Percentiles rank a stretch among this genome's conserved stretches.
phyloP scores from a whole-genome alignment of 2,888 invertebrate genomes.

The Drosophila antonietae region DNA sequence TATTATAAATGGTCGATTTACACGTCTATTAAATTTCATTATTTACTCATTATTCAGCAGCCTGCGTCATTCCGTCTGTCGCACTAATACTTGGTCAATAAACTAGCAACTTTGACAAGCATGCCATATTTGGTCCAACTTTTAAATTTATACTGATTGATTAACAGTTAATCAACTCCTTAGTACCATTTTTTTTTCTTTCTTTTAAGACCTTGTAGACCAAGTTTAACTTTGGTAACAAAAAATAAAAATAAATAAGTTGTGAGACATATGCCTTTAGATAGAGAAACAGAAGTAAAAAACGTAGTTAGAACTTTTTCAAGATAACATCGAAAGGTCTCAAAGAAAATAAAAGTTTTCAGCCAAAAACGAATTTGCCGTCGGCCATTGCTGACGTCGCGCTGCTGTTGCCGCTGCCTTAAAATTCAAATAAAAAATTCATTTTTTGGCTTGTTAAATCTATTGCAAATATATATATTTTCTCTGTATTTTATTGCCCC shows the following conservation, averaged over 20 bases:
- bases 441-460: slow-evolving; percentile 72
- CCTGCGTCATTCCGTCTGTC: neutral
- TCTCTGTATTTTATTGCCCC: neutral
- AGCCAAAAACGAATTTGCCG: slow-evolving; percentile 10
- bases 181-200: neutral
- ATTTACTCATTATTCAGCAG: neutral
- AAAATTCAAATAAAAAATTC: slow-evolving; percentile 50
- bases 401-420: slow-evolving; percentile 27
- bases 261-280: slow-evolving; percentile 1
- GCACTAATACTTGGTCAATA: neutral
- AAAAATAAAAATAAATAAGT: slow-evolving; percentile 4
- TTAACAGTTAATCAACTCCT: slow-evolving; percentile 9
- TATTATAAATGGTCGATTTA: neutral
- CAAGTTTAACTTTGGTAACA: neutral
- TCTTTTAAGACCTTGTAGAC: neutral
- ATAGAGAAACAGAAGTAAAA: neutral
- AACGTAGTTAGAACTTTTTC: slow-evolving; percentile 28
- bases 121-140: neutral
- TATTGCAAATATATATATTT: slow-evolving; percentile 65
- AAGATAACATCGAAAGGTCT: slow-evolving; percentile 9
- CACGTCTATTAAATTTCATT: neutral
- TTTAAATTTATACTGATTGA: slow-evolving; percentile 4
- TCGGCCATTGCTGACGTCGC: slow-evolving; percentile 23
- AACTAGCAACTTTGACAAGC: neutral
- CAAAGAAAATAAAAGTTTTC: slow-evolving; percentile 33